Evolutionary conservation across 2,888 invertebrate genomes (phyloP).

Genomic region (Caenorhabditis japonica): DNA sequence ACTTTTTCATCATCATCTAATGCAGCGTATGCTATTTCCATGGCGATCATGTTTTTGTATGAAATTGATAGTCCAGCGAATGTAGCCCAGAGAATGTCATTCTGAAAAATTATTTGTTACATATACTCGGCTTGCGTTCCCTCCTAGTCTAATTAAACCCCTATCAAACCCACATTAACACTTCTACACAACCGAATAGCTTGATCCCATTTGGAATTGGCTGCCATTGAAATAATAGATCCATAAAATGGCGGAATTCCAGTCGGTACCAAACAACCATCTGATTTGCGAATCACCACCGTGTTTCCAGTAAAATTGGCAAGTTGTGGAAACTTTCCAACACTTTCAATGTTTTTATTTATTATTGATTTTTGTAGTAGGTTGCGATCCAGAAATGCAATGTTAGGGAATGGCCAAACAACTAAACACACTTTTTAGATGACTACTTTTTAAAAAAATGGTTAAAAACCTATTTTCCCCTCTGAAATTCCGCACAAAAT

Average conservation of each 20-base stretch:
- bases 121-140: too few relatives aligned
- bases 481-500: conserved; percentile 81
- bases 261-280: conserved; percentile 88
- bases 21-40: conserved; percentile 94
- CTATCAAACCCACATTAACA: conserved; percentile 79
- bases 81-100: conserved; percentile 87
- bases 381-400: conserved; percentile 84
- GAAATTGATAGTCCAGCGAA: conserved; percentile 91
- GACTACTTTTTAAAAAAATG: conserved; percentile 78
- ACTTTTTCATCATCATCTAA: conserved; percentile 83
- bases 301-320: conserved; percentile 80
- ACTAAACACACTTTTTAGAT: conserved; percentile 74
- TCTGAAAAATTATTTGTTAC: conserved; percentile 64
- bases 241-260: conserved; percentile 84
- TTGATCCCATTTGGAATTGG: conserved; percentile 86
- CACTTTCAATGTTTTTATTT: conserved; percentile 78
- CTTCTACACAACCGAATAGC: conserved; percentile 86
- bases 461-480: conserved; percentile 81
- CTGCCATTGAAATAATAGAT: conserved; percentile 78
- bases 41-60: conserved; percentile 87
- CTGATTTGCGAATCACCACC: conserved; percentile 87
- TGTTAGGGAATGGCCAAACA: conserved; percentile 87
- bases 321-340: conserved; percentile 72
- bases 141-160: too few relatives aligned
- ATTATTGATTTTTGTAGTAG: conserved; percentile 82